phyloP scores from a whole-genome alignment of 2,888 invertebrate genomes.

The Acanthosepion lycidas region DNA sequence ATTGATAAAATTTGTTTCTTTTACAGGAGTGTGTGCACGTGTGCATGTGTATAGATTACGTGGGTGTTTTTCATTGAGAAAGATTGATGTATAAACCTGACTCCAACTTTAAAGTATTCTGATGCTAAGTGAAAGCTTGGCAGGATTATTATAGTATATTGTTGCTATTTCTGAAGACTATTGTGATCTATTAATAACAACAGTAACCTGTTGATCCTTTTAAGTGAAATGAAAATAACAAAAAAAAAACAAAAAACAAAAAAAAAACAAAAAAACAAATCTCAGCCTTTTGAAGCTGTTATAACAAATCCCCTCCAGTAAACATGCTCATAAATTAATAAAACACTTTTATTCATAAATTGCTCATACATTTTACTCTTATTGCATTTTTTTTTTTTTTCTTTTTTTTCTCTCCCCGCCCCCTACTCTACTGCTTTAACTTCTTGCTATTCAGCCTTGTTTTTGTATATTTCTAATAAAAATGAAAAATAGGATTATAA shows the following conservation, averaged over 20 bases:
- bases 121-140: neutral
- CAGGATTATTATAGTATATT: neutral
- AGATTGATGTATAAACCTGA: neutral
- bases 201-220: neutral
- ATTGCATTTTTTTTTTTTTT: neutral
- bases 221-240: too few relatives aligned
- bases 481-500: too few relatives aligned
- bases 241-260: too few relatives aligned
- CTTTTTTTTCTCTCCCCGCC: too few relatives aligned
- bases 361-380: neutral
- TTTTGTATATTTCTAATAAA: too few relatives aligned
- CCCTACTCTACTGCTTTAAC: too few relatives aligned
- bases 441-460: too few relatives aligned
- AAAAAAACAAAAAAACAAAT: too few relatives aligned
- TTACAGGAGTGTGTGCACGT: too few relatives aligned
- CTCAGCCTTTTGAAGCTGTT: neutral
- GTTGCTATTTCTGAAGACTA: slow-evolving; percentile 33
- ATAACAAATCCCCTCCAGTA: neutral
- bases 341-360: neutral
- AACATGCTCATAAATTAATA: neutral
- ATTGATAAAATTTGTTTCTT: too few relatives aligned
- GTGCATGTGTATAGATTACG: neutral
- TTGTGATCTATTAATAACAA: neutral
- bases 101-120: neutral
- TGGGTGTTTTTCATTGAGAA: neutral